Conservation (phyloP, 2,113 vertebrate genomes). For the Sialia sialis region DNA sequence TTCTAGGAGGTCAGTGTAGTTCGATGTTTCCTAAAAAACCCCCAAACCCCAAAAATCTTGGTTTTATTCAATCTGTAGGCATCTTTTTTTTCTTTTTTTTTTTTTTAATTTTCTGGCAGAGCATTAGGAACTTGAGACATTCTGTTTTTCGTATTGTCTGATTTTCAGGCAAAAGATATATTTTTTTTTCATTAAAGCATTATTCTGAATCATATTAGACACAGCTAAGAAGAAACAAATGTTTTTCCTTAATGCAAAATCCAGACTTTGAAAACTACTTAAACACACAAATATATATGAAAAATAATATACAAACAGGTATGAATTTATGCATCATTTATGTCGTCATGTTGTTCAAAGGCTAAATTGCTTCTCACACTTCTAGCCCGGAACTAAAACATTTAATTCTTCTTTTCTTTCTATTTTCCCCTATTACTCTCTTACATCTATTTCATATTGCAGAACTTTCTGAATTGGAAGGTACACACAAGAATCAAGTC, state of each 20-base stretch:
- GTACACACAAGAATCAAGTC: neutral
- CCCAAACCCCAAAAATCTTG: fast-evolving
- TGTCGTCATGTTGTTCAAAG: neutral
- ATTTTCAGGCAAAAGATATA: neutral
- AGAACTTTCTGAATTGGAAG: neutral
- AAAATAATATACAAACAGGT: neutral
- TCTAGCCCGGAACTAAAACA: neutral
- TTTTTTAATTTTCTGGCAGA: neutral
- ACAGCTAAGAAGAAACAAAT: neutral
- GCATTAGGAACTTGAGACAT: neutral
- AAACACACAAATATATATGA: neutral
- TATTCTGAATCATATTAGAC: neutral
- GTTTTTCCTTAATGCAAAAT: neutral
- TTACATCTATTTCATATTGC: neutral
- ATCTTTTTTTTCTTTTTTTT: neutral
- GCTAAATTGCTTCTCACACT: neutral
- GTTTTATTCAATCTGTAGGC: neutral
- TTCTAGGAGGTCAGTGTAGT: neutral
- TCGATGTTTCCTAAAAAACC: neutral
- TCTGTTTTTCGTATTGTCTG: neutral
- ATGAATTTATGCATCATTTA: neutral
- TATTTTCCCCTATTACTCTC: fast-evolving
- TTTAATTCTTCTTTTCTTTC: neutral
- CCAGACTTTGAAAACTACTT: neutral
- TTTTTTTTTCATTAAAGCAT: neutral